phyloP scores from a whole-genome alignment of 2,113 vertebrate species.

The Campylorhamphus procurvoides region DNA sequence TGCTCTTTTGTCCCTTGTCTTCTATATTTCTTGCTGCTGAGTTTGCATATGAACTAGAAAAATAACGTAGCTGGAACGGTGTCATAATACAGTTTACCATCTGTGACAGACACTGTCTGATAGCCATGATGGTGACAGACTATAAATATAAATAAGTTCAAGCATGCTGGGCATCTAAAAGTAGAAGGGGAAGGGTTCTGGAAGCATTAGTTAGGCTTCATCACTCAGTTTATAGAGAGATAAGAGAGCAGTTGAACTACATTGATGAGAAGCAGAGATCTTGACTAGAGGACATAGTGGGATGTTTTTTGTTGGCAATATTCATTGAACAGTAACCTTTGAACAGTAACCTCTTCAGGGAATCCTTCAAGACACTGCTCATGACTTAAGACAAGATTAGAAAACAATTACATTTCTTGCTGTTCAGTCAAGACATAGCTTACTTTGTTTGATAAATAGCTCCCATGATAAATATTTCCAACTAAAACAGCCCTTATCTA shows the following conservation, averaged over 20 bases:
- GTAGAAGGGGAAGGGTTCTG: not conserved
- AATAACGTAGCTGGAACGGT: not conserved
- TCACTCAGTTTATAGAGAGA: not conserved
- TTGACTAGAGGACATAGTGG: not conserved
- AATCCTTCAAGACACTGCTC: not conserved
- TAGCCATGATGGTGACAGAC: not conserved
- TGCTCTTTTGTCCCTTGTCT: conserved; percentile 3
- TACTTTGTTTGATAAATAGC: not conserved
- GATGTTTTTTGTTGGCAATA: not conserved
- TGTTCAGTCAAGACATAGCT: not conserved
- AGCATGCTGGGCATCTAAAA: not conserved
- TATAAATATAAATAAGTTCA: not conserved
- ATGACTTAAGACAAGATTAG: not conserved
- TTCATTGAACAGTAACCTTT: not conserved
- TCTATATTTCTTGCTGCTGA: conserved; percentile 6
- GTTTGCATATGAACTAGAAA: not conserved
- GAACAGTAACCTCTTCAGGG: not conserved
- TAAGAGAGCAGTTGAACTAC: not conserved
- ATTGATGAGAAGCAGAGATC: not conserved
- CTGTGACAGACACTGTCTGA: not conserved
- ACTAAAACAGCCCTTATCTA: not conserved
- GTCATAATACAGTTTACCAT: not conserved
- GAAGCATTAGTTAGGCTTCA: not conserved
- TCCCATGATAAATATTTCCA: not conserved
- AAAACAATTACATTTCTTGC: not conserved